phyloP scores from a whole-genome alignment of 2,888 invertebrate genomes.

The Drosophila monieri region DNA sequence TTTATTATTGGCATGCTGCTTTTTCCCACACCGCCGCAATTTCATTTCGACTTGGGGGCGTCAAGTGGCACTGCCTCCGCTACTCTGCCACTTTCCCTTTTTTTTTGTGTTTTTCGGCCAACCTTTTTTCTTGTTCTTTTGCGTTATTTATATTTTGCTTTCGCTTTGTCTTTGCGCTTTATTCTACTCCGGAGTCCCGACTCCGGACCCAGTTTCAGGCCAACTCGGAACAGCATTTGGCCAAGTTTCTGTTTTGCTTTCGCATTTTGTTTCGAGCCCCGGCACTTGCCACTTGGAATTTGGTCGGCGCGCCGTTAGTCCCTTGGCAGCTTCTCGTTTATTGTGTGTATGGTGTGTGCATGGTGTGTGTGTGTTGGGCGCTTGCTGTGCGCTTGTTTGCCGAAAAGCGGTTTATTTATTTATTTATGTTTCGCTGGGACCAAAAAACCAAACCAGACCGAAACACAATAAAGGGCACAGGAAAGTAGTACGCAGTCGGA shows the following conservation, averaged over 20 bases:
- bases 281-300: slow-evolving; percentile 38
- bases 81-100: slow-evolving; percentile 47
- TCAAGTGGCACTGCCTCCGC: slow-evolving; percentile 37
- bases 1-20: slow-evolving; percentile 55
- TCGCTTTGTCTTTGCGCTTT: slow-evolving; percentile 55
- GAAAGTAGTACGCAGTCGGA: slow-evolving; percentile 26
- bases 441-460: slow-evolving; percentile 5
- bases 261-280: slow-evolving; percentile 37
- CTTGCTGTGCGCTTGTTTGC: slow-evolving; percentile 40
- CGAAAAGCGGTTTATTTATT: slow-evolving; percentile 71
- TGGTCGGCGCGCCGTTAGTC: slow-evolving; percentile 40
- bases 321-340: slow-evolving; percentile 45
- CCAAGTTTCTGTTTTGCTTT: slow-evolving; percentile 41
- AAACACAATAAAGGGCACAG: slow-evolving; percentile 32
- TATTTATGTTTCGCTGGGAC: slow-evolving; percentile 56
- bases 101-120: slow-evolving; percentile 39
- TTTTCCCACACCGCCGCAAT: slow-evolving; percentile 39
- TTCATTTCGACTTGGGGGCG: slow-evolving; percentile 43
- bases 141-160: slow-evolving; percentile 51
- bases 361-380: neutral
- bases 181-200: neutral
- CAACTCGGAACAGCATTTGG: slow-evolving; percentile 26
- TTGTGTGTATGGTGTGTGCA: slow-evolving; percentile 16
- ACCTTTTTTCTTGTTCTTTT: slow-evolving; percentile 33
- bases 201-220: neutral